Conservation (phyloP, 1,140 invertebrate species). For the Drosophila kepulauana region DNA sequence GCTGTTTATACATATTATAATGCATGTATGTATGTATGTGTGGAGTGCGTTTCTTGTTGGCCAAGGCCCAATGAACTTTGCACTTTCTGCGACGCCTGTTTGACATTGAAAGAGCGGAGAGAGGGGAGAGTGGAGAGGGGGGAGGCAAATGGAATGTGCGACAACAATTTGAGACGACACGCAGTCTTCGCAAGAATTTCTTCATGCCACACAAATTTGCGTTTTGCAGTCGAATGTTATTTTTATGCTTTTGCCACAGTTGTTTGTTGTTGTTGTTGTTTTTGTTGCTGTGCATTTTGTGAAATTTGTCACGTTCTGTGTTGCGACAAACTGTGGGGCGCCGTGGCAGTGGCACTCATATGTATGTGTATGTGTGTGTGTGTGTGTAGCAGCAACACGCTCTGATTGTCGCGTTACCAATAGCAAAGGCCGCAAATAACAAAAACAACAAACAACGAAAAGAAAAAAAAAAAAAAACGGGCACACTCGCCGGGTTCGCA, state of each 20-base stretch:
- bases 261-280: conserved; percentile 24
- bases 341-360: conserved; percentile 16
- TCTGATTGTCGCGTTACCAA: conserved; percentile 51
- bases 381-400: conserved; percentile 43
- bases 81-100: conserved; percentile 30
- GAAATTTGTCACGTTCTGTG: conserved; percentile 78
- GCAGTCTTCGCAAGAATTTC: conserved; percentile 60
- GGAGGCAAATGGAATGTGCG: conserved; percentile 16
- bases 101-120: conserved; percentile 40
- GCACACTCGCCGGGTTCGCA: conserved; percentile 1
- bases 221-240: conserved; percentile 54
- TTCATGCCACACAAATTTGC: conserved; percentile 60
- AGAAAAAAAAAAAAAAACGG: conserved; percentile 10
- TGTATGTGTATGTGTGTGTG: too few relatives aligned
- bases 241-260: conserved; percentile 64
- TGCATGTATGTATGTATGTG: background rate
- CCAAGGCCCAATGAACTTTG: conserved; percentile 52
- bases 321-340: conserved; percentile 34
- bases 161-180: conserved; percentile 29
- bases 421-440: conserved; percentile 46
- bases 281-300: conserved; percentile 40
- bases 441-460: conserved; percentile 13
- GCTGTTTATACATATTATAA: background rate
- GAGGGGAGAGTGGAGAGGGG: background rate
- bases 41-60: conserved; percentile 10